Conservation (phyloP, 2,113 vertebrate genomes). For the Bungarus multicinctus region DNA sequence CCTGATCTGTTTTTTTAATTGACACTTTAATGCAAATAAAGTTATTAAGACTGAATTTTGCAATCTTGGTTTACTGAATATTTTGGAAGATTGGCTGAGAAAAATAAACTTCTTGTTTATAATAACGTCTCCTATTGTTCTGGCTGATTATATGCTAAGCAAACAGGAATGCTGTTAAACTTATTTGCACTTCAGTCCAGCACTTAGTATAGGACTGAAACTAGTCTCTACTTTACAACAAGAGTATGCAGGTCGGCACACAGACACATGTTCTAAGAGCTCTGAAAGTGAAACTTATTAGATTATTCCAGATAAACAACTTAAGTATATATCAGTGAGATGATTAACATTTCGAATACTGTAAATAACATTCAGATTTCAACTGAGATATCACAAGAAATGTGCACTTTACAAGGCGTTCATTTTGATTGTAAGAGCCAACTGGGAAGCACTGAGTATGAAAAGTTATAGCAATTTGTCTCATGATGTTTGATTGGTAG, state of each 20-base stretch:
- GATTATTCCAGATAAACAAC: neutral
- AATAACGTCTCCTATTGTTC: neutral
- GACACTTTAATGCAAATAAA: conserved; percentile 12
- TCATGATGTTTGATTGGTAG: neutral
- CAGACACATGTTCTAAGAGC: neutral
- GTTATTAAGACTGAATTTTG: neutral
- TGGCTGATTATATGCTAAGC: neutral
- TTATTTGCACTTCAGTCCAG: neutral
- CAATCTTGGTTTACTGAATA: neutral
- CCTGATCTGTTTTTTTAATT: neutral
- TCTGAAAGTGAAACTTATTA: neutral
- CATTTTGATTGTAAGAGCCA: neutral
- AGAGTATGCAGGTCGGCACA: neutral
- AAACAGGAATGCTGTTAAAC: neutral
- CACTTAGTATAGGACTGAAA: neutral
- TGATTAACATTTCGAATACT: neutral
- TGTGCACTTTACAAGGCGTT: neutral
- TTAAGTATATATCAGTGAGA: neutral
- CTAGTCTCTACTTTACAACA: neutral
- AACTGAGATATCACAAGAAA: neutral
- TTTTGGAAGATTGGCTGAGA: conserved; percentile 11
- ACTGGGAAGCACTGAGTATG: neutral
- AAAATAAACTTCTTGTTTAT: neutral
- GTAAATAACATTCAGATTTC: neutral
- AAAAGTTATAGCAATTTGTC: neutral